Conservation (phyloP, 2,888 invertebrate genomes). For the Nephrotoma appendiculata region DNA sequence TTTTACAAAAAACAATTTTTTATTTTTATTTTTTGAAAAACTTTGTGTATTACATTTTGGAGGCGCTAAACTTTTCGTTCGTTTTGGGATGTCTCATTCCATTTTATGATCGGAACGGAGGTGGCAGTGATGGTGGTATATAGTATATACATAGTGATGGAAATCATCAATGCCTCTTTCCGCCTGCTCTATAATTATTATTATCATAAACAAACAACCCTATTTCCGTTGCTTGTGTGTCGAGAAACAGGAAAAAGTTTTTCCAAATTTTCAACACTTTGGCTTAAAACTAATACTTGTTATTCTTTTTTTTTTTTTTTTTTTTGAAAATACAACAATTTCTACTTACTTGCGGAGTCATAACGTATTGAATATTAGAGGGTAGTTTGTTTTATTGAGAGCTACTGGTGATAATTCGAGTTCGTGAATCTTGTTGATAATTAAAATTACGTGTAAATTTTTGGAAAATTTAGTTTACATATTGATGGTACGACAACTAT, state of each 20-base stretch:
- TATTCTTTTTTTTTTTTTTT: neutral
- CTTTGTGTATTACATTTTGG: neutral
- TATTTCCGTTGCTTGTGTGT: neutral
- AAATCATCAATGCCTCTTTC: too few relatives aligned
- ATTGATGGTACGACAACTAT: too few relatives aligned
- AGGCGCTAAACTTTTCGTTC: neutral
- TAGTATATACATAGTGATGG: neutral
- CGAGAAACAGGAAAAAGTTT: neutral
- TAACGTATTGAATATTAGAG: neutral
- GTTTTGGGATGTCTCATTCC: neutral
- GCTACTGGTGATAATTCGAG: neutral
- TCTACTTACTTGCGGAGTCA: neutral
- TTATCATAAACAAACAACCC: neutral
- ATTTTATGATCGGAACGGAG: neutral
- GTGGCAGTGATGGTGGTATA: neutral
- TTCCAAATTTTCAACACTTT: neutral
- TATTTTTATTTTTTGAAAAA: neutral
- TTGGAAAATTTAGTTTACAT: neutral
- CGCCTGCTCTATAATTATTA: neutral
- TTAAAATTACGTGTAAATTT: neutral
- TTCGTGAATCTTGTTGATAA: neutral
- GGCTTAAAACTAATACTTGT: neutral
- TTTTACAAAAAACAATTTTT: neutral
- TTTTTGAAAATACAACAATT: neutral
- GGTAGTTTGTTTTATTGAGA: neutral